Percentiles rank a stretch among this genome's conserved stretches.
Evolutionary conservation across 92 coral and sea anemone species (phyloP).

Genomic region (Epizoanthus stellaris): DNA sequence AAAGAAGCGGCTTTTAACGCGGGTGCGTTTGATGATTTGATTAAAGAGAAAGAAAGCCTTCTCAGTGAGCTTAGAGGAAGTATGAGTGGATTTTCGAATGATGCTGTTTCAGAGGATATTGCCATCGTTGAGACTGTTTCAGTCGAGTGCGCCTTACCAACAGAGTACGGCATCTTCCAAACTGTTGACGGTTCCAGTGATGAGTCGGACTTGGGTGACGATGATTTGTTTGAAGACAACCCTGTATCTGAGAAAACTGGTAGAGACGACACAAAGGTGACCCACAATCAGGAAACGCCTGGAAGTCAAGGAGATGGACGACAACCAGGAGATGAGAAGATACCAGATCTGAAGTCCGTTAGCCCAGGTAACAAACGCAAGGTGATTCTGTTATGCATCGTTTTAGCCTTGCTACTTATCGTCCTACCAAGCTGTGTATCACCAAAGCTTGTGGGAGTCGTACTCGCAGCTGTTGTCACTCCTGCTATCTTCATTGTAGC

Average conservation of each 20-base stretch:
- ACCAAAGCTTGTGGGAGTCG: conserved; percentile 40
- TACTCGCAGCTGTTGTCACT: conserved; percentile 45
- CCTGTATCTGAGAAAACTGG: background rate
- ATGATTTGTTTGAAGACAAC: conserved; percentile 27
- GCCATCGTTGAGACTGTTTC: conserved; percentile 36
- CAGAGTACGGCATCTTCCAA: conserved; percentile 36
- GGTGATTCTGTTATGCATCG: conserved; percentile 36
- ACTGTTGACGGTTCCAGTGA: conserved; percentile 39
- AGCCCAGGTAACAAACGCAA: background rate
- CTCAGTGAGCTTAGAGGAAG: conserved; percentile 22
- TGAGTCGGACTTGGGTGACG: conserved; percentile 39
- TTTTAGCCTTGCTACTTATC: conserved; percentile 41
- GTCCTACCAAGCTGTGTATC: conserved; percentile 49
- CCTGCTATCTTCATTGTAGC: conserved; percentile 52
- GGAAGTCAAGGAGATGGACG: conserved; percentile 1
- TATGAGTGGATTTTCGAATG: conserved; percentile 2
- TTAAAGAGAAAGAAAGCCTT: conserved; percentile 20
- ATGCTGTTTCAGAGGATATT: conserved; percentile 26
- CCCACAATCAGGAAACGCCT: conserved; percentile 4
- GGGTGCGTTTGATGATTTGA: background rate
- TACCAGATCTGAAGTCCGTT: background rate
- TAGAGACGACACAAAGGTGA: conserved; percentile 1
- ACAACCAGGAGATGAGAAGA: conserved; percentile 5
- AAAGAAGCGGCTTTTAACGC: background rate
- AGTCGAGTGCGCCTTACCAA: conserved; percentile 30